Base-by-base conservation (phyloP, 2,888 invertebrate species). In the Fabriciana adippe region DNA sequence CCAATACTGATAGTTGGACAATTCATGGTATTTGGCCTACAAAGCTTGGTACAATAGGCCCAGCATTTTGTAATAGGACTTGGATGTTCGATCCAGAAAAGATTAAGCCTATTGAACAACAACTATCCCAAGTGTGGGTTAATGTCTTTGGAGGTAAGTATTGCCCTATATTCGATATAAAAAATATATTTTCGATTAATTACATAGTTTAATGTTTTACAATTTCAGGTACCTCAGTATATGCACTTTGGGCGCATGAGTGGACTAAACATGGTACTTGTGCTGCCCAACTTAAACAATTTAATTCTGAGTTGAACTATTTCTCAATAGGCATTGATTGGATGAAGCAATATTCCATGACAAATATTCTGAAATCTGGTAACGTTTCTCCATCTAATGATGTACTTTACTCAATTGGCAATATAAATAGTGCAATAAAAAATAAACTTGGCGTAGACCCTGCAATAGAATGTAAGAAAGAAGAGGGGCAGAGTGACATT, bases 11-110 rank as follows among this genome's bases (percentile, higher is more conserved):
- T 63, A 88, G 94, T 3, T 97, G 97, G 97, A 94, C 95, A 0
- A 94, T 97, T 47, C 97, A 97, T 78, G 97, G 97, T 1, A 92
- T 97, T 51, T 97, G 97, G 97, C 97, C 97, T 0, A 95, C 96
- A 0, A 94, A 95, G 80, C 83, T 92, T 0, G 94, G 95, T 1
- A 94, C 93, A 1, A 83, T 93, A 0, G 96, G 96, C 0, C 97
- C 97, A 0, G 82, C 82, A 6, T 96, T 94, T 81, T 97, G 97
- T 79, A 96, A 97, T 75, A 93, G 89, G 6, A 93, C 95, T 0
- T 93, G 95, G 82, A 90, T 93, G 55, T 97, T 97, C 79, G 93
- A 96, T 77, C 87, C 93, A 0, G 89, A 93, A 8, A 86, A 93
- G 74, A 84, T 97, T 15, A 82, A 87, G 31, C 90, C 94, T 0